Percentiles rank a stretch among this genome's conserved stretches.
Evolutionary conservation across 2,888 invertebrate genomes (phyloP).

Genomic region (Melanargia galathea): DNA sequence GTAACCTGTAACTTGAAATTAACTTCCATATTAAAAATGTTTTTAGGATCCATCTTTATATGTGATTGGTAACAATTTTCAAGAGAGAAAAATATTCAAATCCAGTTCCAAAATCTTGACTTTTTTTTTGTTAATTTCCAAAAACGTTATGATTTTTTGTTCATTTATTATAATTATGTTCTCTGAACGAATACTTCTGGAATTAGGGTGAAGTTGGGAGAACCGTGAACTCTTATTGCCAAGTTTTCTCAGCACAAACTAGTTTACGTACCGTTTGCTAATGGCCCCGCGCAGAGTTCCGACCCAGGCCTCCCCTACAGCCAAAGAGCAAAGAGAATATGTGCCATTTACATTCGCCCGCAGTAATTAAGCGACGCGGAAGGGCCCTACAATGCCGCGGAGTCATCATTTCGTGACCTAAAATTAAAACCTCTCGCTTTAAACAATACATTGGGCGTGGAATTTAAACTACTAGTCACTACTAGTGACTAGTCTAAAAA

Average conservation of each 20-base stretch:
- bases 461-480: not conserved
- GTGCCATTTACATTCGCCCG: constrained; percentile 4
- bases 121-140: no score
- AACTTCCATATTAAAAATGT: no score
- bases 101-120: no score
- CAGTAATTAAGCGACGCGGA: constrained; percentile 13
- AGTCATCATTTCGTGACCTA: not conserved
- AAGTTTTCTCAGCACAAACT: not conserved
- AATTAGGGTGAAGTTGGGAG: no score
- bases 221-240: not conserved
- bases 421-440: not conserved
- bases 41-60: no score
- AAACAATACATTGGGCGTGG: not conserved
- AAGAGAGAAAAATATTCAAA: no score
- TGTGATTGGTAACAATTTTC: no score
- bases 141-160: no score
- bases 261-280: not conserved
- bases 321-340: not conserved
- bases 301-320: not conserved
- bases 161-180: no score
- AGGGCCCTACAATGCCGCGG: not conserved
- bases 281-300: not conserved
- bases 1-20: no score
- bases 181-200: no score
- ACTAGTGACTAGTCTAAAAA: no score